Base-by-base conservation (phyloP, 2,888 invertebrate species). In the Melieria omissa region DNA sequence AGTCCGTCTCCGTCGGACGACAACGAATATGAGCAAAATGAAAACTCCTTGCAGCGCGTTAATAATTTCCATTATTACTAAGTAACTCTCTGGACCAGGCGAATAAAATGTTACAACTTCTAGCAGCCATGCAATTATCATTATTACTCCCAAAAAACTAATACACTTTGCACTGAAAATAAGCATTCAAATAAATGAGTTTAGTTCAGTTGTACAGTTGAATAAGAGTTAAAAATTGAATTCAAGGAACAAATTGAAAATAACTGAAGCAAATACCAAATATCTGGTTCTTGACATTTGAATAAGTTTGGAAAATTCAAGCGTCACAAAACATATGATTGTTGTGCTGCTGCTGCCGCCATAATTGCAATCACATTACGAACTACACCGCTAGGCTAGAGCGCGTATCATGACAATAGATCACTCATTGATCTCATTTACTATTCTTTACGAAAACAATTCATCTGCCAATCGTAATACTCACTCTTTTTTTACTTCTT, bases 31-130 rank as follows among this genome's bases (percentile, higher is more conserved):
- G 49, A 89, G 88, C 81, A 92, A 90, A 52, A 93, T 90, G 65
- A 92, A 88, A 12, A 92, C 89, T 7, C 93, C 93, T 80, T 93
- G 93, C 49, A 92, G 85, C 0, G 92, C 91, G 82, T 92, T 93
- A 77, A 92, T 88, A 76, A 92, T 88, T 83, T 93, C 92, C 78
- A 92, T 91, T 29, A 92, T 88, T 0, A 91, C 89, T 88, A 92
- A 90, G n/a, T 79, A 80, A 71, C 80, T 80, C 67, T 80, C 80
- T 4, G 79, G 81, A 8, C 83, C 82, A 12, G 85, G 83, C 12
- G 84, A 84, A 84, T 87, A 87, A 65, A 65, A 92, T 0, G 92
- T 92, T 0, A 92, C 89, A 75, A 93, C 88, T 84, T 93, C 93
- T 83, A 92, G 88, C 46, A 90, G 88, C 93, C 93, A 93, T 65